Conservation (phyloP, 2,113 vertebrate species). For the Vidua chalybeata region DNA sequence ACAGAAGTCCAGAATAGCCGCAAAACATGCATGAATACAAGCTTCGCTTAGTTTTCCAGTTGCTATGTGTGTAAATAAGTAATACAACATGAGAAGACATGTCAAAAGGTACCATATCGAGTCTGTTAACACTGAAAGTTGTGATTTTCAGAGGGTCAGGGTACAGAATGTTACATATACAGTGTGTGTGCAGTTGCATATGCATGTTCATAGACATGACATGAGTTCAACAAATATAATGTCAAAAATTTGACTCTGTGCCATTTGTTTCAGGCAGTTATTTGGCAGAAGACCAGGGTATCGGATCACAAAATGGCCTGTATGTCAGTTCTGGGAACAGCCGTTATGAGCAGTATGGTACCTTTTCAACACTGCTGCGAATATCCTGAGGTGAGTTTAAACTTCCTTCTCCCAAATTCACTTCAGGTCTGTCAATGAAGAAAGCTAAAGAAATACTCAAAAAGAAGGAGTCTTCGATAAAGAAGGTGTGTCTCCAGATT, state of each 20-base stretch:
- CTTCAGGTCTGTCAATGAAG: neutral
- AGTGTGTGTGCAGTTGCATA: constrained; percentile 47
- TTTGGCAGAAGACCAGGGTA: constrained; percentile 93
- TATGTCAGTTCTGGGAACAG: constrained; percentile 86
- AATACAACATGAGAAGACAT: neutral
- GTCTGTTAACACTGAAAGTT: constrained; percentile 9
- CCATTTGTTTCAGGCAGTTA: constrained; percentile 84
- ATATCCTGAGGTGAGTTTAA: constrained; percentile 84
- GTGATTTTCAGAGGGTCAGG: constrained; percentile 35
- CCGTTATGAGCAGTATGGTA: constrained; percentile 83
- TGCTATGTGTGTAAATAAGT: neutral
- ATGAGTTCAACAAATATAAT: constrained; percentile 72
- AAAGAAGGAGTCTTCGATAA: neutral
- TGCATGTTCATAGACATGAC: constrained; percentile 63
- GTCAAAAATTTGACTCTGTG: constrained; percentile 75
- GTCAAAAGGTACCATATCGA: neutral
- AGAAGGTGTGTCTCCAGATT: neutral
- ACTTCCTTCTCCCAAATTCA: constrained; percentile 9
- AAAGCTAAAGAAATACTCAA: neutral
- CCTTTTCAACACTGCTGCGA: constrained; percentile 82
- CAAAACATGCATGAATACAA: neutral
- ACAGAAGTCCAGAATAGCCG: neutral
- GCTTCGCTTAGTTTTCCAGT: neutral
- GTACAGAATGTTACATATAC: constrained; percentile 69
- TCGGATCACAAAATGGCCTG: constrained; percentile 90